Percentiles rank a stretch among this genome's conserved stretches.
Evolutionary conservation across 2,113 vertebrate species (phyloP).

Genomic region (Cyprinodon brontotheroides): DNA sequence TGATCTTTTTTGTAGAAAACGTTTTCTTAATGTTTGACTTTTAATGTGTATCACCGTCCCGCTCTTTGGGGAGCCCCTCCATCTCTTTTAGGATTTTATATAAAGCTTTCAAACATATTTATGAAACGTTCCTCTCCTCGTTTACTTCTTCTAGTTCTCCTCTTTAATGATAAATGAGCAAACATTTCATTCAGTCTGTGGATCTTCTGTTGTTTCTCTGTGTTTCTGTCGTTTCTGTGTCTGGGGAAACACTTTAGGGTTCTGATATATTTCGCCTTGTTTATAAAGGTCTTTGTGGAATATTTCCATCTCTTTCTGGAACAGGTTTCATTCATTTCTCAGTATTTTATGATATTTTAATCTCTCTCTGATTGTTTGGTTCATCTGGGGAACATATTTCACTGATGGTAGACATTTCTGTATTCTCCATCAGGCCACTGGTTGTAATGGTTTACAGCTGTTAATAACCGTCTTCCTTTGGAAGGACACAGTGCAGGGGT

Average conservation of each 20-base stretch:
- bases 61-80: no score
- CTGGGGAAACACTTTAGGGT: neutral
- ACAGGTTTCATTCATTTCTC: neutral
- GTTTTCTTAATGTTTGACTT: no score
- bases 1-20: no score
- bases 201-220: neutral
- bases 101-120: no score
- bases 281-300: neutral
- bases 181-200: neutral
- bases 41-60: no score
- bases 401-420: neutral
- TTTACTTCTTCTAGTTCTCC: no score
- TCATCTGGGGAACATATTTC: neutral
- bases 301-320: neutral
- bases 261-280: neutral
- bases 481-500: neutral
- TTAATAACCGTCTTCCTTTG: neutral
- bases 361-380: neutral
- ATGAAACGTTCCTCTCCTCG: no score
- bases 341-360: neutral
- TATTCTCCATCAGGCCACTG: neutral
- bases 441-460: neutral
- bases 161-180: no score
- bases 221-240: neutral
- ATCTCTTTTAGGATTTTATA: no score